Percentiles rank a stretch among this genome's conserved stretches.
Evolutionary conservation across 2,797 vertebrate genomes (phyloP).

Genomic region (Nyctalus aviator): DNA sequence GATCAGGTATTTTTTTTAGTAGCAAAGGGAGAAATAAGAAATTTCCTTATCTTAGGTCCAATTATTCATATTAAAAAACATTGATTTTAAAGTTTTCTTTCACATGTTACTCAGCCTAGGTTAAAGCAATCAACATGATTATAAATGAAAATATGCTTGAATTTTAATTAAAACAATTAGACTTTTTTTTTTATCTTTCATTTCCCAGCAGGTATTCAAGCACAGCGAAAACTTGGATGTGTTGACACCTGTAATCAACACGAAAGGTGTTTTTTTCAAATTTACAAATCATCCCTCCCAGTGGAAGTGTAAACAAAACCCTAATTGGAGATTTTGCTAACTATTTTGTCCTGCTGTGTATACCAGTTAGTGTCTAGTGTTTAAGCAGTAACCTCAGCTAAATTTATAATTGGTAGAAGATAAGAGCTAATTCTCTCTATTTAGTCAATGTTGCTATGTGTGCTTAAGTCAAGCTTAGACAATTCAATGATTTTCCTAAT

Average conservation of each 20-base stretch:
- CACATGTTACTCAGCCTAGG: background rate
- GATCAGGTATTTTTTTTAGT: background rate
- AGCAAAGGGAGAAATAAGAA: background rate
- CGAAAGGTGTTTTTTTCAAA: conserved; percentile 58
- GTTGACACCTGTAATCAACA: conserved; percentile 77
- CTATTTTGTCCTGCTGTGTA: conserved; percentile 71
- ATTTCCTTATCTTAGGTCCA: background rate
- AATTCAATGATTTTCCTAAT: conserved; percentile 50
- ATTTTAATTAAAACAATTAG: conserved; percentile 65
- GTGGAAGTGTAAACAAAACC: conserved; percentile 76
- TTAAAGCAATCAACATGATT: conserved; percentile 7
- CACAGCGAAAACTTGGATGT: conserved; percentile 1
- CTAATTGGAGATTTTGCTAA: conserved; percentile 74
- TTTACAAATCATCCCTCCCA: conserved; percentile 71
- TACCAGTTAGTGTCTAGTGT: conserved; percentile 40
- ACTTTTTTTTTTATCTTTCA: background rate
- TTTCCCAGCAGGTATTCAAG: conserved; percentile 65
- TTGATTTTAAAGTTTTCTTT: background rate
- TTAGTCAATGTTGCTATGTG: background rate
- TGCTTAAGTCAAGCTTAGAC: background rate
- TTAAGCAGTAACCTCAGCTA: conserved; percentile 52
- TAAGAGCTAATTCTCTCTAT: conserved; percentile 5
- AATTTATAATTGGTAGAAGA: conserved; percentile 64
- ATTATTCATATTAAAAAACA: conserved; percentile 8
- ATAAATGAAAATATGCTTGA: conserved; percentile 62